Conservation (phyloP, 2,113 vertebrate species). For the Gadus chalcogrammus region DNA sequence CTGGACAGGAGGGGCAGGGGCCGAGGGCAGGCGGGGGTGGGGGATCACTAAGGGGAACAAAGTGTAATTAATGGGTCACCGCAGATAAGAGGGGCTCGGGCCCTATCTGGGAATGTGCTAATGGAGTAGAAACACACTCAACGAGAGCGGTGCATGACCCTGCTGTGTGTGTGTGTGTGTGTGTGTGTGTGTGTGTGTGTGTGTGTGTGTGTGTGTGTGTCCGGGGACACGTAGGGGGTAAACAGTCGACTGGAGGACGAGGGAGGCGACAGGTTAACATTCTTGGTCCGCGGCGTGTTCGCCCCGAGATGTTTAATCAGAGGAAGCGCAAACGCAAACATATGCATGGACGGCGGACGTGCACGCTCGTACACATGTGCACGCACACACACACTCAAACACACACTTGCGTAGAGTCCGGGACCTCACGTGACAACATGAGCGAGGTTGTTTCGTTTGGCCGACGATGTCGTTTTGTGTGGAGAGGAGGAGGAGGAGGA, state of each 20-base stretch:
- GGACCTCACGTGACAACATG: constrained; percentile 64
- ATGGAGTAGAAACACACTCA: constrained; percentile 78
- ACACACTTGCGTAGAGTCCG: constrained; percentile 34
- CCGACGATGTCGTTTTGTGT: constrained; percentile 70
- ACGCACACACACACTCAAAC: constrained; percentile 16
- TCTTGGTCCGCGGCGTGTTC: constrained; percentile 48
- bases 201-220: constrained; percentile 20
- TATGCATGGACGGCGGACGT: too few relatives aligned
- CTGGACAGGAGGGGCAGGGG: constrained; percentile 20
- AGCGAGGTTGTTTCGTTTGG: constrained; percentile 70
- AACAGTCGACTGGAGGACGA: constrained; percentile 42
- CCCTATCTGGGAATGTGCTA: constrained; percentile 81
- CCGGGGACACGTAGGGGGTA: constrained; percentile 37
- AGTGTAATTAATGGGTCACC: constrained; percentile 82
- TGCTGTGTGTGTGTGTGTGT: constrained; percentile 35
- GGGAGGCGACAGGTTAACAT: constrained; percentile 53
- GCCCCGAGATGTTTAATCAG: constrained; percentile 48
- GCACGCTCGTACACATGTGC: constrained; percentile 31
- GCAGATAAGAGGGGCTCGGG: constrained; percentile 75
- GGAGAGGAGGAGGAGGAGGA: constrained; percentile 61
- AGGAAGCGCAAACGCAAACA: constrained; percentile 27
- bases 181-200: constrained; percentile 9
- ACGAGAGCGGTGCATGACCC: constrained; percentile 63
- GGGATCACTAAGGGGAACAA: constrained; percentile 82
- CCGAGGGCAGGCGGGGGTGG: not conserved